Evolutionary conservation across 2,797 vertebrate genomes (phyloP), one percentile per base, ranked within the genome.

Genomic region (Xenops minutus): DNA sequence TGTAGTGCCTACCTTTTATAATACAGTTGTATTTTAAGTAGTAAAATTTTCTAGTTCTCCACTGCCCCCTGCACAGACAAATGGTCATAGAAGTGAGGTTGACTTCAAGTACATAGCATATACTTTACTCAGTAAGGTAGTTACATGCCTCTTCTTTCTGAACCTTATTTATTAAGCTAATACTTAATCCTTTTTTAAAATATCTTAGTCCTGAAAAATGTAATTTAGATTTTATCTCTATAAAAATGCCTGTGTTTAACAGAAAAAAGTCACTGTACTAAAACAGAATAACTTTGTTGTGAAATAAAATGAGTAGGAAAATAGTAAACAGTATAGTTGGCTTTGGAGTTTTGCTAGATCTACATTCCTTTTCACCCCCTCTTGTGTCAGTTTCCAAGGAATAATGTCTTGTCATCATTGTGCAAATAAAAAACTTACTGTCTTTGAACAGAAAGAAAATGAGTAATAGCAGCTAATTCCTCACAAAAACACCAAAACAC

Each of bases 91-190:
- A 44, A 49, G 32, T 44, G 61, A 66, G 29, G 15, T 10, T 92
- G 52, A 22, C n/a, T 85, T 16, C 6, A 41, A 15, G 16, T 37
- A 17, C 6, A 7, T 7, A 61, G 26, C 26, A 22, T 0, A 0
- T 87, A n/a, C 46, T n/a, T 85, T 84, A 14, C 10, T 74, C 51
- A 32, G 0, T 61, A 22, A 76, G 27, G 22, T 72, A 56, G 24
- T 68, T 77, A 21, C 3, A 16, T 72, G 12, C 10, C 9, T 73
- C 8, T 74, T 21, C 49, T 83, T 84, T 69, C 39, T 75, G n/a
- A 76, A 64, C 14, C 6, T 68, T 24, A 12, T 64, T 85, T 85
- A 72, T 77, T 69, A 58, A 66, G 23, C 27, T 74, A 39, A 29
- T 62, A 36, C 12, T 62, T 62, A n/a, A 69, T 67, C 2, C 2